These are phyloP conservation scores for Sciurus carolinensis DNA, from an alignment of 2,797 vertebrate genomes.

Conservation along the genomic window DNA sequence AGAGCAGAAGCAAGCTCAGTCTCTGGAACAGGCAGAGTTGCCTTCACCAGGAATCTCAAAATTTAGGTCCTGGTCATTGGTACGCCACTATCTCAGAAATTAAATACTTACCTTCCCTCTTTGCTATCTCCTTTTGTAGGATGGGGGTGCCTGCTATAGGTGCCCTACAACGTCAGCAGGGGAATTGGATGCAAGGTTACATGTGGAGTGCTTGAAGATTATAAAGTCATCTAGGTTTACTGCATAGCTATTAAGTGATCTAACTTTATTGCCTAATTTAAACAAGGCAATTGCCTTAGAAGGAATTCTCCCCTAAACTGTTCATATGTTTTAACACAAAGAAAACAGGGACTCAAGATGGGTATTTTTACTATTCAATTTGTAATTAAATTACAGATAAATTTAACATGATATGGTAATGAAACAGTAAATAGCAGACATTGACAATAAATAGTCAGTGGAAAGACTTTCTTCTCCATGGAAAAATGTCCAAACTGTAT, in stretches of 20 bases:
- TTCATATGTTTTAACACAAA: constrained; percentile 52
- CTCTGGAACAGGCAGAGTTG: not conserved
- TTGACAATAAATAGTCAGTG: not conserved
- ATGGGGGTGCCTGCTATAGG: no score
- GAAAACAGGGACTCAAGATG: constrained; percentile 14
- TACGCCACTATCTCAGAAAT: not conserved
- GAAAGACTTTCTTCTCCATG: not conserved
- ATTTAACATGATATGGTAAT: not conserved
- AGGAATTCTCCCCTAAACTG: constrained; percentile 36
- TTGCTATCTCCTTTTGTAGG: not conserved
- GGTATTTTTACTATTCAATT: constrained; percentile 60
- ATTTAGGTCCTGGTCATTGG: not conserved
- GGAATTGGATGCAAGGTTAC: not conserved
- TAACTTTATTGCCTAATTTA: constrained; percentile 71
- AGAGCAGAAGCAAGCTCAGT: not conserved
- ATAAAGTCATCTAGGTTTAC: not conserved
- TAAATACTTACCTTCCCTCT: not conserved
- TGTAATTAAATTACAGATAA: constrained; percentile 71
- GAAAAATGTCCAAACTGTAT: not conserved
- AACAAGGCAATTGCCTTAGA: constrained; percentile 65
- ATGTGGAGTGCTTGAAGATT: not conserved
- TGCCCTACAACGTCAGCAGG: no score
- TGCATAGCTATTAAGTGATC: constrained; percentile 64
- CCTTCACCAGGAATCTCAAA: not conserved
- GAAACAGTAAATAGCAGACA: constrained; percentile 26